Base-by-base conservation (phyloP, 2,113 vertebrate species). In the Aythya baeri region DNA sequence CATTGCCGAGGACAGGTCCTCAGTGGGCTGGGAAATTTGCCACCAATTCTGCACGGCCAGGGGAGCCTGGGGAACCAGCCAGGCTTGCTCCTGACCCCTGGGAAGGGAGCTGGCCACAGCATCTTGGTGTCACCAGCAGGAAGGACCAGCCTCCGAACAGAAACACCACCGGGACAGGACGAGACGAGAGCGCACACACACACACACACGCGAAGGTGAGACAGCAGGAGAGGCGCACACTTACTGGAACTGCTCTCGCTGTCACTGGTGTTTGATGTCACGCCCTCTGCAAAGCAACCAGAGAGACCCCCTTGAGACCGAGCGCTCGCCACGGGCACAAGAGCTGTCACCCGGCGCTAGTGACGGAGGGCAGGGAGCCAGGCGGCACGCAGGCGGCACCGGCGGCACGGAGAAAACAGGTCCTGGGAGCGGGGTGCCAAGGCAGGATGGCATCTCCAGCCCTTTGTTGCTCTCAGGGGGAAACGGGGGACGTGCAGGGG, bases 181-280 rank as follows among this genome's bases (percentile, higher is more conserved):
- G 62, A 43, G 89, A 96, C 93, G 96, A 92, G 72, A 71, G 90
- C 93, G 93, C 83, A 89, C 65, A 91, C 46, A 80, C 3, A 2
- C 2, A 67, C 2, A 67, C 67, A 68, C 11, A 41, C 2, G 65
- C 11, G 50, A 88, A 91, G 44, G 87, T 0, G 26, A 50, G 77
- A 97, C 84, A 94, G 58, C 83, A 88, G 82, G 79, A 1, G 6
- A 90, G 57, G 95, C 74, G 72, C 94, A 93, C 94, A 99, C 99
- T 99, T 99, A 99, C 99, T 99, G 97, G 99, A 99, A 98, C 99
- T 99, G 98, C 99, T 99, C 98, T 99, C 99, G 96, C 99, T 99
- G 99, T 99, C 99, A 97, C 99, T 99, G 94, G 99, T 99, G 98
- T 99, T 99, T 96, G 99, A 99, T 79, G 99, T 99, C 98, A 99